Base-by-base conservation (phyloP, 2,797 vertebrate genomes). In the Craterocephalus amniculus region DNA sequence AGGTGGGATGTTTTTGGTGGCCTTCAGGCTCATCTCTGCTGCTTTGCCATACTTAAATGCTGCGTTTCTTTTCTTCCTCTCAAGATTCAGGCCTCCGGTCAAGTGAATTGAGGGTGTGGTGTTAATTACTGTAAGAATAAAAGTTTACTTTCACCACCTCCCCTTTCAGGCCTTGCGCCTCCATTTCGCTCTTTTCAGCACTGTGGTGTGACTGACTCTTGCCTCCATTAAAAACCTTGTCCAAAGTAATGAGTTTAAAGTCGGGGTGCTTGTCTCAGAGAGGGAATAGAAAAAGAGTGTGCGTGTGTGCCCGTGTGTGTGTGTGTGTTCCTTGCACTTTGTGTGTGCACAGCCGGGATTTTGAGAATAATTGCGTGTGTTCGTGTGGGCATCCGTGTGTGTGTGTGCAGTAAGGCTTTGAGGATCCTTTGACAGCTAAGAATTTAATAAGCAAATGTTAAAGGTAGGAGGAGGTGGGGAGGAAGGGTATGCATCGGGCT, bases 401-500 rank as follows among this genome's bases (percentile, higher is more conserved):
- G 49, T 57, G 68, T 56, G 56, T 66, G 35, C 6, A 49, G 69
- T 32, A 52, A 74, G 64, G 79, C 88, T 92, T 89, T 91, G 88
- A 89, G 89, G 70, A 74, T 22, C 68, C 83, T 87, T 87, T 91
- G 89, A 92, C 91, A 92, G 91, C 87, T 86, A 82, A 49, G 43
- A 83, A 87, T 93, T 92, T 91, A 91, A 93, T 91, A 89, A 87
- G 90, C 76, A 86, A 91, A 88, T 67, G 79, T 85, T 91, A 88
- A 89, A 87, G 87, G 85, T 88, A 75, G 78, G 63, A 65, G 70
- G 52, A 68, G 34, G 68, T 52, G 34, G 34, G 29, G 66, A 12
- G 38, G 49, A 38, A 58, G 58, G n/a, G 13, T 73, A 40, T 83
- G 77, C 72, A 70, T 48, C 69, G 63, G 78, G 73, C 79, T 81